These are phyloP conservation scores for Andrena camellia DNA, from an alignment of 2,888 invertebrate species.

Conservation along the genomic window DNA sequence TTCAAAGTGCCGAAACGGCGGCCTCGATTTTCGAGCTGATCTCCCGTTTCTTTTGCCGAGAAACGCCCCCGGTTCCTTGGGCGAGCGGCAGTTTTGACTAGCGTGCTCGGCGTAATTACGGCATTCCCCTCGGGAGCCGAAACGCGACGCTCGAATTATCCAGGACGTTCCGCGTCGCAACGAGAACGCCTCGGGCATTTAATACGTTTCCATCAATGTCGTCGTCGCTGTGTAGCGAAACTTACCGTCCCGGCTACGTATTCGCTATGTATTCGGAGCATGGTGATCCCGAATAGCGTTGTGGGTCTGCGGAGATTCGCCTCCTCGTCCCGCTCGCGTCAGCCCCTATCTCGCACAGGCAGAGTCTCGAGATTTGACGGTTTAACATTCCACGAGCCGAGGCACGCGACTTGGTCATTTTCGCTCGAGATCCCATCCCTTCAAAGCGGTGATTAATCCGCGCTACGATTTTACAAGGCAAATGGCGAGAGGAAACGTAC, in stretches of 20 bases:
- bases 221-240: constrained; percentile 31
- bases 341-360: not conserved
- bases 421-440: not conserved
- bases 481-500: not conserved
- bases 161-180: constrained; percentile 52
- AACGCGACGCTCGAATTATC: constrained; percentile 70
- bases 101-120: constrained; percentile 52
- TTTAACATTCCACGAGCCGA: constrained; percentile 7
- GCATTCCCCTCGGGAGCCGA: constrained; percentile 25
- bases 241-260: not conserved
- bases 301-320: not conserved
- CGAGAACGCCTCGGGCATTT: constrained; percentile 67
- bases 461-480: not conserved
- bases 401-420: constrained; percentile 26
- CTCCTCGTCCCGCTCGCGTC: not conserved
- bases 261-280: not conserved
- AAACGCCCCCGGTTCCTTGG: not conserved
- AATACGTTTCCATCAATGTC: constrained; percentile 67
- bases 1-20: not conserved
- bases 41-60: constrained; percentile 1
- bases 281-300: not conserved
- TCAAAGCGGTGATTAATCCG: not conserved
- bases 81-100: constrained; percentile 40
- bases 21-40: not conserved
- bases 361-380: constrained; percentile 12